Evolutionary conservation across 1,140 invertebrate genomes (phyloP), one percentile per base, ranked within the genome.

Genomic region (Phenacoccus solenopsis): DNA sequence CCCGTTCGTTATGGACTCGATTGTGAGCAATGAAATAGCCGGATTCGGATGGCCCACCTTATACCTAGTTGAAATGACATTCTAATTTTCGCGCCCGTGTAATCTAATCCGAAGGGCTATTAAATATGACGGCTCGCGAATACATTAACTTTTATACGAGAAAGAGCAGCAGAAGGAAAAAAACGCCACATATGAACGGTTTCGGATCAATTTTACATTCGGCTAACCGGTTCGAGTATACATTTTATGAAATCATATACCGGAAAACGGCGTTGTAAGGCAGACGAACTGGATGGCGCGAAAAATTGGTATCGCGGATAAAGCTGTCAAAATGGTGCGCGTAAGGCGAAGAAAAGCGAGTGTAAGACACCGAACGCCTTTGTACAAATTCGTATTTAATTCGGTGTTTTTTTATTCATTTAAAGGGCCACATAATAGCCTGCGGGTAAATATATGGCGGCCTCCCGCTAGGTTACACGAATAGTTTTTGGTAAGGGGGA

Each of bases 371-470:
- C 59, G 9, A 64, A 49, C 38, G 38, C 38, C 38, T 49, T 49
- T 49, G 16, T 49, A 16, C 38, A 25, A 64, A 25, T 64, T 64
- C 25, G 25, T 64, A 25, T 64, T 64, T 64, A 64, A 24, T 27
- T 64, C 25, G 5, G 59, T 64, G 20, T 64, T 24, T 64, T 64
- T 64, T 22, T 59, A 59, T 59, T 59, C 20, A 9, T 59, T 64
- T 64, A 16, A 64, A 20, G 59, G 59, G 59, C 59, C 25, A 64
- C 59, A 64, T 64, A 64, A 64, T 64, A 64, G 59, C 21, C 59
- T 20, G 20, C 25, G 9, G 59, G 59, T 64, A 64, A 25, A 64
- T 64, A 64, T 25, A 27, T 5, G 7, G 56, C 21, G 59, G 25
- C 59, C 59, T 64, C 59, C 59, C 25, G 59, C 59, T 64, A 64